Conservation (phyloP, 1,140 invertebrate species). For the Panagrolaimus sp. region DNA sequence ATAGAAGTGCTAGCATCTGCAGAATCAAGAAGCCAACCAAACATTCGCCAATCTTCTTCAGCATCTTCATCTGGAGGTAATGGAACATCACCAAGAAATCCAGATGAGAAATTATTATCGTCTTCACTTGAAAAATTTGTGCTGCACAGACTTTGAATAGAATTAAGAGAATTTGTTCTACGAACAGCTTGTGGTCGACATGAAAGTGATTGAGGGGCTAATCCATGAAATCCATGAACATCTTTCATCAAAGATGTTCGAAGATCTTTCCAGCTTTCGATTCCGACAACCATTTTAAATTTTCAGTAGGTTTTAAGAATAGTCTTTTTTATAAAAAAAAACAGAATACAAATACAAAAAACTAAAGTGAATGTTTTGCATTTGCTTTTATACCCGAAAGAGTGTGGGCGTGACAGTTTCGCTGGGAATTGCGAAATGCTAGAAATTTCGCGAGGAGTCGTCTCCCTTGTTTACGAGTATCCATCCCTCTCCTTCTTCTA, state of each 20-base stretch:
- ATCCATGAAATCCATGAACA: background rate
- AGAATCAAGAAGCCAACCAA: conserved; percentile 32
- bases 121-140: background rate
- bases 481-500: too few relatives aligned
- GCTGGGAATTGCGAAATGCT: too few relatives aligned
- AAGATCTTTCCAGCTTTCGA: background rate
- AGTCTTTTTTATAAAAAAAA: background rate
- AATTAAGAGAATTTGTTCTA: background rate
- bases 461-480: too few relatives aligned
- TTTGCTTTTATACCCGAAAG: too few relatives aligned
- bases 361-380: too few relatives aligned
- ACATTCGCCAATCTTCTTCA: conserved; percentile 29
- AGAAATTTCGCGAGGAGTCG: too few relatives aligned
- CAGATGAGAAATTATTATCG: background rate
- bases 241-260: conserved; percentile 5
- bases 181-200: background rate
- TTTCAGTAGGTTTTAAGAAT: background rate
- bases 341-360: background rate
- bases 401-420: too few relatives aligned
- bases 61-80: conserved; percentile 17
- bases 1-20: background rate
- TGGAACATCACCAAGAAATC: background rate
- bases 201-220: background rate
- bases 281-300: conserved; percentile 13
- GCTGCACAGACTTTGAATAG: conserved; percentile 5